Conservation (phyloP, 2,113 vertebrate genomes). For the Diphyllodes magnificus region DNA sequence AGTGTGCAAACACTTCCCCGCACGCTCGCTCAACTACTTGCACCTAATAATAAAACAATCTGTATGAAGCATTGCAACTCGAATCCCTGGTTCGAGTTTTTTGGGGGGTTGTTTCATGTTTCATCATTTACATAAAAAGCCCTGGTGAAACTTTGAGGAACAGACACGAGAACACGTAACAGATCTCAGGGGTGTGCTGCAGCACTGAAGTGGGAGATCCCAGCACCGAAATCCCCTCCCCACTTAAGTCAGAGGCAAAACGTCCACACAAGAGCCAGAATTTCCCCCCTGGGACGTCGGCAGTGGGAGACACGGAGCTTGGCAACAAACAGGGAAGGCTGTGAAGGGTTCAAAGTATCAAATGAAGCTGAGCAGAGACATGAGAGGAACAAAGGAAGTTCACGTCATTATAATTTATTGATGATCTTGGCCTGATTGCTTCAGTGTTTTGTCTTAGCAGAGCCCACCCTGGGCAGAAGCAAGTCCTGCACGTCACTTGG, state of each 20-base stretch:
- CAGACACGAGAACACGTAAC: fast-evolving
- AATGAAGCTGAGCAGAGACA: constrained; percentile 13
- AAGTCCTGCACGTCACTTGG: not conserved
- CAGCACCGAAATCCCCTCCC: not conserved
- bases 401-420: constrained; percentile 36
- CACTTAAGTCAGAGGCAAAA: not conserved
- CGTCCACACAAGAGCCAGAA: not conserved
- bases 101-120: not conserved
- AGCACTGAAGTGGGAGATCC: not conserved
- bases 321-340: not conserved
- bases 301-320: not conserved
- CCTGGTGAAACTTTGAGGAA: not conserved
- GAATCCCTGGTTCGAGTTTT: not conserved
- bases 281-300: not conserved
- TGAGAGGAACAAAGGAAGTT: constrained; percentile 43
- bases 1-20: not conserved
- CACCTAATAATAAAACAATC: not conserved
- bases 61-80: not conserved
- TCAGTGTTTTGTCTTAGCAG: not conserved
- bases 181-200: not conserved
- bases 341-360: constrained; percentile 19
- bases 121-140: not conserved
- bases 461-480: not conserved
- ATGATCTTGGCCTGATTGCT: constrained; percentile 19
- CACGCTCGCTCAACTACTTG: not conserved